phyloP scores from a whole-genome alignment of 2,113 vertebrate genomes.

The Euleptes europaea region DNA sequence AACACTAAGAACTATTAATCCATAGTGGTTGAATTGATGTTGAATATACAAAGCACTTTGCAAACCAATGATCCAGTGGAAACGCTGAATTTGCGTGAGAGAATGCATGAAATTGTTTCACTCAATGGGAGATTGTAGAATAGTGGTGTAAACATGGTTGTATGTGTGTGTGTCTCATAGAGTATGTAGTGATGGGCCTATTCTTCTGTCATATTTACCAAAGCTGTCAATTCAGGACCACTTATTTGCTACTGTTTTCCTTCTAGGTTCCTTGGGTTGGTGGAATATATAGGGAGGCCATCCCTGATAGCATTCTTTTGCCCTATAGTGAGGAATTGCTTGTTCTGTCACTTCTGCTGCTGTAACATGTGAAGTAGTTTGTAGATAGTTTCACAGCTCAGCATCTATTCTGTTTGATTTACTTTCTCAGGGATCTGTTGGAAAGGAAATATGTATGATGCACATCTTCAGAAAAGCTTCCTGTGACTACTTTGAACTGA shows the following conservation, averaged over 20 bases:
- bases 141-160: too few species aligned
- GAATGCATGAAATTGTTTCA: not conserved
- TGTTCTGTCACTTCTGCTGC: not conserved
- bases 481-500: not conserved
- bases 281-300: not conserved
- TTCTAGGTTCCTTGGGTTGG: not conserved
- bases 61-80: too few species aligned
- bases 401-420: not conserved
- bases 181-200: not conserved
- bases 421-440: not conserved
- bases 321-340: not conserved
- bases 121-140: not conserved
- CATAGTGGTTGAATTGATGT: too few species aligned
- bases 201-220: fast-evolving
- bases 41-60: too few species aligned
- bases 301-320: not conserved
- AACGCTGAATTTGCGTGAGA: not conserved
- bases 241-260: not conserved
- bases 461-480: not conserved
- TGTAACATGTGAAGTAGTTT: not conserved
- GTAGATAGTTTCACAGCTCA: not conserved
- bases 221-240: not conserved
- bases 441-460: not conserved
- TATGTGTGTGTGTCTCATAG: not conserved
- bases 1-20: too few species aligned